Conservation (phyloP, 2,888 invertebrate species). For the Nomada flava region DNA sequence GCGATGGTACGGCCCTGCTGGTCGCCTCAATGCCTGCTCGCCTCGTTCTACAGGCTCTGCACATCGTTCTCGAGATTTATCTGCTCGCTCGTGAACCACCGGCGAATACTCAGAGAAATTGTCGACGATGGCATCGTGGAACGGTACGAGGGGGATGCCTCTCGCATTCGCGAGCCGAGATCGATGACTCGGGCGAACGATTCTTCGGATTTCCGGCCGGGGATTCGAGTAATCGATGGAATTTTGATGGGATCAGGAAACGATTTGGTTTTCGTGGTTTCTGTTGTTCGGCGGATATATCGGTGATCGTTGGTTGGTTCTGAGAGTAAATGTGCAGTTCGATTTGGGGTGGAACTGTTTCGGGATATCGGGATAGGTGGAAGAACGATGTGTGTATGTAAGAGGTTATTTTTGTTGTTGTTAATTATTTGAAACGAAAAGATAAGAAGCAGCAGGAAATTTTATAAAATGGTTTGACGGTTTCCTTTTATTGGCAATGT, state of each 20-base stretch:
- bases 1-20: conserved; percentile 65
- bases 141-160: conserved; percentile 25
- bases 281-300: not conserved
- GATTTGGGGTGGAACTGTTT: not conserved
- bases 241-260: not conserved
- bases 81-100: conserved; percentile 57
- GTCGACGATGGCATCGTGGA: not conserved
- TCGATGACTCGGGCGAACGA: not conserved
- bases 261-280: not conserved
- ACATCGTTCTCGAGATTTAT: conserved; percentile 75
- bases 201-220: not conserved
- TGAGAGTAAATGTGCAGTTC: not conserved
- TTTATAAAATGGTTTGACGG: not conserved
- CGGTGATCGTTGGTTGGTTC: not conserved
- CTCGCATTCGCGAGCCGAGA: conserved; percentile 11
- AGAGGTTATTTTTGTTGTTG: no score
- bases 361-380: no score
- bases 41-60: conserved; percentile 42
- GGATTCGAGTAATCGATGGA: conserved; percentile 36
- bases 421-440: no score
- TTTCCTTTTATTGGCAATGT: not conserved
- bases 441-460: no score
- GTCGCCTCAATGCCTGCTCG: conserved; percentile 56
- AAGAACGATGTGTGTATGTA: no score
- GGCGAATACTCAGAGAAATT: conserved; percentile 31